A percentile compares a stretch with the other conserved stretches of the same genome.
These are phyloP conservation scores for Forbesichthys agassizii DNA, from an alignment of 2,113 vertebrate genomes.

Conservation along the genomic window DNA sequence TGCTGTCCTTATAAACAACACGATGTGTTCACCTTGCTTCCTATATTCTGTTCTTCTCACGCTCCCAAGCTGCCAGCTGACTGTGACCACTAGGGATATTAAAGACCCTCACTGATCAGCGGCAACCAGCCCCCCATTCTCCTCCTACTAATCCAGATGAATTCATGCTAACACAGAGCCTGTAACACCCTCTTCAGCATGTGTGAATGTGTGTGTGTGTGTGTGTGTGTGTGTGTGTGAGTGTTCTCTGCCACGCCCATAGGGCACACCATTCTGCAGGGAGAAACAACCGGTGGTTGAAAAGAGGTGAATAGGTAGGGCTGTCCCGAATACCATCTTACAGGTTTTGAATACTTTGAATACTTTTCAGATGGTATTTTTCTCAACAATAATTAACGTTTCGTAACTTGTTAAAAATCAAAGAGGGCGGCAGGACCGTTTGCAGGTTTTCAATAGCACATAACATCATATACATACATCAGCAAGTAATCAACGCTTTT, in stretches of 20 bases:
- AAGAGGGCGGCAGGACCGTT: too few relatives aligned
- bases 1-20: slow-evolving; percentile 16
- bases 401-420: too few relatives aligned
- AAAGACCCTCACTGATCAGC: slow-evolving; percentile 43
- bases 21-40: slow-evolving; percentile 48
- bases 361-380: too few relatives aligned
- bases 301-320: too few relatives aligned
- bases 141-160: slow-evolving; percentile 64
- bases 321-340: too few relatives aligned
- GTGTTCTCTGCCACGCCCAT: slow-evolving; percentile 47
- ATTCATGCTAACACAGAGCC: slow-evolving; percentile 72
- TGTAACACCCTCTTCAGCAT: slow-evolving; percentile 26
- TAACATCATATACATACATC: too few relatives aligned
- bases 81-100: slow-evolving; percentile 71
- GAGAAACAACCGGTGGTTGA: slow-evolving; percentile 12
- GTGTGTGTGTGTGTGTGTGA: slow-evolving; percentile 36
- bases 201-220: slow-evolving; percentile 2
- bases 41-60: slow-evolving; percentile 35
- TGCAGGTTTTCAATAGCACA: too few relatives aligned
- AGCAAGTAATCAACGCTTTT: too few relatives aligned
- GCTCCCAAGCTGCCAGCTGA: slow-evolving; percentile 73
- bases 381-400: too few relatives aligned
- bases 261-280: slow-evolving; percentile 30
- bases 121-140: slow-evolving; percentile 23
- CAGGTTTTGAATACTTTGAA: too few relatives aligned